Base-by-base conservation (phyloP, 2,797 vertebrate genomes). In the Netta rufina region DNA sequence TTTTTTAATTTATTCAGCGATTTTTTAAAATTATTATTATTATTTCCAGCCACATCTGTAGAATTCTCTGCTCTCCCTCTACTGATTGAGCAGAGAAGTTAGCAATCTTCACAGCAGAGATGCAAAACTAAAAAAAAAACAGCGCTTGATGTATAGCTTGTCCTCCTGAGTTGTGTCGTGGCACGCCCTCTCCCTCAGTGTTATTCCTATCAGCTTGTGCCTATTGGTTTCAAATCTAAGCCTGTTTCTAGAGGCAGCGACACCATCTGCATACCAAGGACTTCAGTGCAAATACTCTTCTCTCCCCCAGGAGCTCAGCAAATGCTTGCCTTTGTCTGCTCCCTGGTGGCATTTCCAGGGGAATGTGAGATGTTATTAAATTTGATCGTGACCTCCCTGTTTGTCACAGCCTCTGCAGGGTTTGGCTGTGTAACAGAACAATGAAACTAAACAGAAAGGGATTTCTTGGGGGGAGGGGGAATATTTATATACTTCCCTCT, bases 331-430 rank as follows among this genome's bases (percentile, higher is more conserved):
- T 96, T 95, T 96, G 85, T 95, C 95, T 94, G 89, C 79, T 95
- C 95, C 88, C 92, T 92, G 69, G 84, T 94, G 95, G 95, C 90
- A 90, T 94, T 93, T 96, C 86, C 75, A 77, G 89, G 87, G 90
- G 95, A 95, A 94, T 96, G 92, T 67, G 77, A 91, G 82, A 82
- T 89, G 88, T 70, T 95, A 94, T 88, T 96, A 95, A 91, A 94
- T 94, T 81, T 92, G 92, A 86, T 89, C 84, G 3, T 87, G 95
- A 95, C 92, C 87, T 97, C 90, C 38, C 77, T 76, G 24, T 90
- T 95, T 94, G 87, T 82, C 81, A 61, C 71, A 91, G 87, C 81
- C 76, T 94, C 75, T 87, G 87, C 71, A 82, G 75, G 84, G 83
- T 79, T 89, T 89, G 84, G 65, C 90, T n/a, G 66, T 43, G 65